Conservation (phyloP, 2,113 vertebrate genomes). For the Ptilorrhoa leucosticta region DNA sequence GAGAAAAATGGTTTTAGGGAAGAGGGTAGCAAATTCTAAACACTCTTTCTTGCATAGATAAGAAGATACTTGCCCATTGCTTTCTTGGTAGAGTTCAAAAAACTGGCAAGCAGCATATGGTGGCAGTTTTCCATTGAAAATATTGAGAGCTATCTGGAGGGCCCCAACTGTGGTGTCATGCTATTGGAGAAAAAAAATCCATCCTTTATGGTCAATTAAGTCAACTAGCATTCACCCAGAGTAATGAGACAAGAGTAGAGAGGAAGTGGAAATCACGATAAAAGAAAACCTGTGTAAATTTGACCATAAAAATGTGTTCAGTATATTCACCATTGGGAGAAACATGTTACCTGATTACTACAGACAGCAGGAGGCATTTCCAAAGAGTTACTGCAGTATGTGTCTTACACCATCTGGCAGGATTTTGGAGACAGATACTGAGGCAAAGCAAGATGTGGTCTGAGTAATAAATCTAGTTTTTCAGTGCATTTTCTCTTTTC, state of each 20-base stretch:
- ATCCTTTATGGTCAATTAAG: background rate
- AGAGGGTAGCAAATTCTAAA: background rate
- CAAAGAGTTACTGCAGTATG: background rate
- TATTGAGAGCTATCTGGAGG: constrained; percentile 82
- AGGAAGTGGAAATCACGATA: background rate
- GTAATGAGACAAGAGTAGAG: background rate
- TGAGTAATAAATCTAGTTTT: background rate
- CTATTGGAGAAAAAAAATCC: constrained; percentile 4
- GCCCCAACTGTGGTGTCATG: constrained; percentile 84
- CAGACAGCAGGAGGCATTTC: background rate
- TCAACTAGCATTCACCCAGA: background rate
- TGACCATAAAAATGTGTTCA: background rate
- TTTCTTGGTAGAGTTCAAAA: constrained; percentile 83
- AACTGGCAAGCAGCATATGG: constrained; percentile 86
- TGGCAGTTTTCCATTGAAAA: constrained; percentile 81
- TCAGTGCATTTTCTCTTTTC: background rate
- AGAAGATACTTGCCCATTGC: constrained; percentile 77
- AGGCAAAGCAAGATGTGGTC: background rate
- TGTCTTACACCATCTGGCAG: background rate
- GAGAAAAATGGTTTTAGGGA: background rate
- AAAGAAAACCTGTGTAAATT: background rate
- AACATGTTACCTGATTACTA: background rate
- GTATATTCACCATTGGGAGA: background rate
- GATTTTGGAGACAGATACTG: background rate
- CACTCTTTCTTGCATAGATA: background rate